Evolutionary conservation across 92 coral and sea anemone species (phyloP), one percentile per base, ranked within the genome.

Genomic region (Porites rus): DNA sequence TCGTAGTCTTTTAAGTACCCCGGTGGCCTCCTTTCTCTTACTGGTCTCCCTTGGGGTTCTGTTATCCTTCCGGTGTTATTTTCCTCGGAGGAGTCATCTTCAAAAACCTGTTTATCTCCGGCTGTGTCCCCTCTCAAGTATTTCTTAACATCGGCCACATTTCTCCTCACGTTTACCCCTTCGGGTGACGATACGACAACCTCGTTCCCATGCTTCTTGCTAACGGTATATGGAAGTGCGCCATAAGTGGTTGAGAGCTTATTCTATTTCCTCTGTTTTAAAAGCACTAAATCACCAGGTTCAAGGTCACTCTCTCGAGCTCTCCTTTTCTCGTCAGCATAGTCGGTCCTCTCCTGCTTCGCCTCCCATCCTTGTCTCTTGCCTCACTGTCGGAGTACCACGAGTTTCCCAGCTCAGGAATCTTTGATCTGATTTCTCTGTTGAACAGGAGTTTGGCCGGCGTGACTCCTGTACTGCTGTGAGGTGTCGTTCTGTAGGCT

Each of bases 311-410:
- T 87, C 31, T 80, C 76, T 18, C 16, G 24, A 14, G 85, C 90
- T 59, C 80, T 64, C 66, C 84, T 18, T 25, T 50, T 80, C 4
- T 56, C 51, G 25, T 87, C 86, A 17, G 82, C 86, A 72, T 79
- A 87, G 61, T 87, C 90, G 7, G 86, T 18, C 52, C 85, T 72
- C 50, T 72, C 72, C 77, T 87, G 90, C 60, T 87, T 80, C 19
- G n/a, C 12, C 54, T 79, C 86, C 11, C 63, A 69, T 87, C 86
- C 25, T 10, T 51, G 79, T 87, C 81, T 71, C 81, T 69, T 58
- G 81, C 90, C 73, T 80, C 86, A 65, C 75, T 67, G 54, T 53
- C 76, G 50, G 25, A n/a, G 74, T 78, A 16, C 1, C 12, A 4
- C 31, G 31, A 28, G 31, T 28, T 28, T 28, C 31, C 31, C 31